Percentiles rank a stretch among this genome's conserved stretches.
Evolutionary conservation across 2,888 invertebrate species (phyloP).

Genomic region (Subacronicta megacephala): DNA sequence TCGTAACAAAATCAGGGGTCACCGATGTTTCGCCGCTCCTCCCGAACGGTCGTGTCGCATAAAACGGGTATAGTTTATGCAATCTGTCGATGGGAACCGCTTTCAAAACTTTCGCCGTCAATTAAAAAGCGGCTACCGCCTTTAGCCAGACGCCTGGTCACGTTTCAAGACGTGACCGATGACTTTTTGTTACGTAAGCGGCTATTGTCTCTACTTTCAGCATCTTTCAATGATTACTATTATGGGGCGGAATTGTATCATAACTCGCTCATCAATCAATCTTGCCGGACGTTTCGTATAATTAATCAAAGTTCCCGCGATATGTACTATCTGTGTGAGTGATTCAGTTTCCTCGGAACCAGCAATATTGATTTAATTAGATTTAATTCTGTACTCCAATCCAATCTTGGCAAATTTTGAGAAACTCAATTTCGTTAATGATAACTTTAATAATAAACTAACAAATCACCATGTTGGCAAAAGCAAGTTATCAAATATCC

Average conservation of each 20-base stretch:
- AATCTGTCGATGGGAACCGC: conserved; percentile 59
- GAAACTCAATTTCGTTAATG: conserved; percentile 19
- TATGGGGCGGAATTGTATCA: conserved; percentile 43
- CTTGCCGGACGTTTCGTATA: conserved; percentile 44
- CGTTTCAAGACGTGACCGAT: conserved; percentile 62
- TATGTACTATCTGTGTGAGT: conserved; percentile 34
- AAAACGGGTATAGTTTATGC: conserved; percentile 62
- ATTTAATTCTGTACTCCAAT: conserved; percentile 32
- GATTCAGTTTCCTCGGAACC: conserved; percentile 37
- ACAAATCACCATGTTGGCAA: conserved; percentile 6
- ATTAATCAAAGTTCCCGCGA: conserved; percentile 46
- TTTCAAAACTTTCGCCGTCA: conserved; percentile 82
- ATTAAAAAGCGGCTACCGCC: conserved; percentile 72
- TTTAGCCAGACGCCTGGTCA: conserved; percentile 56
- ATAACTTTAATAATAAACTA: conserved; percentile 39
- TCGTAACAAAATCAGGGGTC: conserved; percentile 47
- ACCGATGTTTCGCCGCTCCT: conserved; percentile 34
- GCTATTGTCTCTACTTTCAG: conserved; percentile 63
- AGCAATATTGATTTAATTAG: conserved; percentile 39
- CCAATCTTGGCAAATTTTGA: conserved; percentile 26
- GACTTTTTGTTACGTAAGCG: conserved; percentile 63
- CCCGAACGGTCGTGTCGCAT: conserved; percentile 31
- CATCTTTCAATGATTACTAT: conserved; percentile 54
- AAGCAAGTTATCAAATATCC: conserved; percentile 23
- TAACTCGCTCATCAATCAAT: conserved; percentile 55